These are phyloP conservation scores for Stigmatopora argus DNA, from an alignment of 2,113 vertebrate genomes.

Conservation along the genomic window DNA sequence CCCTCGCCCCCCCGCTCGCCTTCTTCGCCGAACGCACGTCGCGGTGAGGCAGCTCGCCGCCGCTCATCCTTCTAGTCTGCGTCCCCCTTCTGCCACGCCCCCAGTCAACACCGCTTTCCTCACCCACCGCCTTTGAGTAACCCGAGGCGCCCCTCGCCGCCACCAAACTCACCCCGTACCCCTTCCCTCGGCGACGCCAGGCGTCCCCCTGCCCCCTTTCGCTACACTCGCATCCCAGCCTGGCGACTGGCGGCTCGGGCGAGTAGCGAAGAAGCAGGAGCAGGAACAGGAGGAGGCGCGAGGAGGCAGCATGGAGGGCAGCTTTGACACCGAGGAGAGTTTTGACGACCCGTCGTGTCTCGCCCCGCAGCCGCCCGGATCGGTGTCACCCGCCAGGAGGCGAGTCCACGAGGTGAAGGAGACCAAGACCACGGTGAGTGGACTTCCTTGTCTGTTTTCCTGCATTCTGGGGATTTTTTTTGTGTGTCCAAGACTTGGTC, in stretches of 20 bases:
- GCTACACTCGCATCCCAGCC: slow-evolving; percentile 46
- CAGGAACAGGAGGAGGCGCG: slow-evolving; percentile 49
- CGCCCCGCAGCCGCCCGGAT: slow-evolving; percentile 81
- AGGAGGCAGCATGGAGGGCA: slow-evolving; percentile 65
- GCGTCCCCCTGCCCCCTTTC: slow-evolving; percentile 20
- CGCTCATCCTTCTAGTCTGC: neutral
- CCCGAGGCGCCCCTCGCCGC: slow-evolving; percentile 45
- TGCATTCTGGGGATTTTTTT: slow-evolving; percentile 15
- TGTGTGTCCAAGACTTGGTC: neutral
- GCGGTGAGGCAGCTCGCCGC: slow-evolving; percentile 7
- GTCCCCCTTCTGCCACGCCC: neutral
- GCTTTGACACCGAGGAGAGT: slow-evolving; percentile 79
- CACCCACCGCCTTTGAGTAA: slow-evolving; percentile 25
- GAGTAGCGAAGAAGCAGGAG: slow-evolving; percentile 7
- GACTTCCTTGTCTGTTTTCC: slow-evolving; percentile 12
- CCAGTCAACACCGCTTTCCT: slow-evolving; percentile 12
- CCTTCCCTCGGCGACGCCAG: slow-evolving; percentile 15
- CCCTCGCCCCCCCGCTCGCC: neutral
- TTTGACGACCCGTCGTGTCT: slow-evolving; percentile 80
- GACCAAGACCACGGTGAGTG: slow-evolving; percentile 82
- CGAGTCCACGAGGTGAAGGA: slow-evolving; percentile 79
- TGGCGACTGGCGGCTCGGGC: slow-evolving; percentile 33
- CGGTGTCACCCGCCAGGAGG: slow-evolving; percentile 76
- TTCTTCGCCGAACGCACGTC: slow-evolving; percentile 1
- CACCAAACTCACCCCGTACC: slow-evolving; percentile 8